A percentile compares a stretch with the other conserved stretches of the same genome.
phyloP scores from a whole-genome alignment of 2,888 invertebrate species.

The Patella ulyssiponensis region DNA sequence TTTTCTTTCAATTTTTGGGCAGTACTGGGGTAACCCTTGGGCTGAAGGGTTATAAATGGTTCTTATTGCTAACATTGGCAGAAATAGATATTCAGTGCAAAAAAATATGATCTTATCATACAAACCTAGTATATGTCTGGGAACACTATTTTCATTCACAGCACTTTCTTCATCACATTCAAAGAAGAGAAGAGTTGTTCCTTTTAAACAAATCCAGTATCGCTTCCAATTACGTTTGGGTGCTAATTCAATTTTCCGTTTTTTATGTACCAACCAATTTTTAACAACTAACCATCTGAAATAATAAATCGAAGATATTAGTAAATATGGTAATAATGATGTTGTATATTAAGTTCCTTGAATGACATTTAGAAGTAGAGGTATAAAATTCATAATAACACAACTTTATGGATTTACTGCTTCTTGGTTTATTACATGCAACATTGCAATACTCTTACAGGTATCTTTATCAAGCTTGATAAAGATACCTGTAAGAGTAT shows the following conservation, averaged over 20 bases:
- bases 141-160: constrained; percentile 61
- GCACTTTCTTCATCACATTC: constrained; percentile 63
- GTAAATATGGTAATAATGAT: not conserved
- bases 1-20: no score
- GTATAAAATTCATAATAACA: no score
- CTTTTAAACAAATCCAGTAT: constrained; percentile 98
- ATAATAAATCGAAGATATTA: not conserved
- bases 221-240: constrained; percentile 98
- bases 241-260: constrained; percentile 96
- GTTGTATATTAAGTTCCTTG: no score
- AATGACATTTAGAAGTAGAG: no score
- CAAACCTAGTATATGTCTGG: constrained; percentile 68
- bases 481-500: no score
- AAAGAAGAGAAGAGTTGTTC: constrained; percentile 95
- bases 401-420: no score
- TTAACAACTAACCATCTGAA: constrained; percentile 95
- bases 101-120: not conserved
- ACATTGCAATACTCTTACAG: no score
- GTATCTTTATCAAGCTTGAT: no score
- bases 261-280: constrained; percentile 97
- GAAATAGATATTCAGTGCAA: not conserved
- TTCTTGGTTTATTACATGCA: no score
- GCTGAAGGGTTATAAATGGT: no score
- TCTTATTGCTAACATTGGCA: no score
- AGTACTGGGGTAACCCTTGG: no score